Evolutionary conservation across 1,140 invertebrate genomes (phyloP).

Genomic region (Mya arenaria): DNA sequence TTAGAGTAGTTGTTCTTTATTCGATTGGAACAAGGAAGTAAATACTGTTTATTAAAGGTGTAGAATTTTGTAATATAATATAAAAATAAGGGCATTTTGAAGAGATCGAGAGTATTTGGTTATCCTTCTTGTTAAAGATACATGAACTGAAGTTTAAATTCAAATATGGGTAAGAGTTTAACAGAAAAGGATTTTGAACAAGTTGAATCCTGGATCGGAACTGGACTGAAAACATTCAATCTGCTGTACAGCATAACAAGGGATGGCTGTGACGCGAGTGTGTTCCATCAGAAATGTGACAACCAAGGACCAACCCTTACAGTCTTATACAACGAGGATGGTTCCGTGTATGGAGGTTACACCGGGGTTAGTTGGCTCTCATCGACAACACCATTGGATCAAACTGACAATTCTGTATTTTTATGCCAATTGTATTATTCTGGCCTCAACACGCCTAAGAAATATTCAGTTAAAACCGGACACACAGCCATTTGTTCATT

Average conservation of each 20-base stretch:
- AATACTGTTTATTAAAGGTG: too few relatives aligned
- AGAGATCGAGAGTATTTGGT: too few relatives aligned
- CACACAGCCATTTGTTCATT: too few relatives aligned
- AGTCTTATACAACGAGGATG: constrained; percentile 49
- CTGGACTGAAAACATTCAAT: constrained; percentile 18
- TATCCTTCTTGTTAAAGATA: too few relatives aligned
- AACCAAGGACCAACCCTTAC: constrained; percentile 56
- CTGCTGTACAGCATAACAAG: constrained; percentile 49
- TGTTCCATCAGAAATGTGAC: constrained; percentile 58
- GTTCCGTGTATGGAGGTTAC: constrained; percentile 58
- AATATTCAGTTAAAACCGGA: not conserved
- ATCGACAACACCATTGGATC: not conserved
- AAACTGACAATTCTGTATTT: not conserved
- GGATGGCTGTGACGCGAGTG: constrained; percentile 40
- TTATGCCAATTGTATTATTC: not conserved
- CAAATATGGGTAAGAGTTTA: too few relatives aligned
- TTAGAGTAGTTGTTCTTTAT: too few relatives aligned
- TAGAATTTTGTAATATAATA: too few relatives aligned
- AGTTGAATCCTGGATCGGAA: constrained; percentile 17
- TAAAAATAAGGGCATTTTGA: too few relatives aligned
- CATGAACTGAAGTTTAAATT: too few relatives aligned
- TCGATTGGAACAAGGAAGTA: too few relatives aligned
- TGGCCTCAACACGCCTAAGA: not conserved
- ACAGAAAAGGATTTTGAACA: too few relatives aligned
- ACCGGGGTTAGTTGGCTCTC: constrained; percentile 42